Conservation (phyloP, 2,113 vertebrate species). For the Macheiramphus alcinus region DNA sequence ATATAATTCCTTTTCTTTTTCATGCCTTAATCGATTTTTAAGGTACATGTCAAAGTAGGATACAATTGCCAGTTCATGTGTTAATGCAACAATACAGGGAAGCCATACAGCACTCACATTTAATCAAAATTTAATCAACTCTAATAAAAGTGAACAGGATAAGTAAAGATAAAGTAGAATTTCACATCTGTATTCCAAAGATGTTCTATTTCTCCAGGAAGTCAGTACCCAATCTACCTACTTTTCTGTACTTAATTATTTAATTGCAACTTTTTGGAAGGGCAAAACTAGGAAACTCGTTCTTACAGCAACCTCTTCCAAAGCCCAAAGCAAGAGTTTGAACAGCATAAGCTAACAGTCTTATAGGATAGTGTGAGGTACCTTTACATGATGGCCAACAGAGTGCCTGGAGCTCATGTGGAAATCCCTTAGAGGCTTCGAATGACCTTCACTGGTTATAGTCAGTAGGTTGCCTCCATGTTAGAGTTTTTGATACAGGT, state of each 20-base stretch:
- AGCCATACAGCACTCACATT: background rate
- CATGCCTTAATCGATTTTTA: constrained; percentile 50
- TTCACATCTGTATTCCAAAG: background rate
- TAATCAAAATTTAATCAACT: constrained; percentile 55
- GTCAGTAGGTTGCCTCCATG: background rate
- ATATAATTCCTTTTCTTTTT: background rate
- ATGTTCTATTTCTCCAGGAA: background rate
- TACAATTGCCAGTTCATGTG: constrained; percentile 27
- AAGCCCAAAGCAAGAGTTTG: background rate
- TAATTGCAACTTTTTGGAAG: background rate
- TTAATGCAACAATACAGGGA: constrained; percentile 44
- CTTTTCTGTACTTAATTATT: background rate
- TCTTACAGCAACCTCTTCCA: background rate
- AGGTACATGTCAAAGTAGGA: constrained; percentile 25
- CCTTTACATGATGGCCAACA: too few species aligned
- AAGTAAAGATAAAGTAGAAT: background rate
- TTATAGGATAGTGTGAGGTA: background rate
- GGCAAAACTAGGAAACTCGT: background rate
- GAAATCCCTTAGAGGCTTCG: background rate
- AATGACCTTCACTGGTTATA: background rate
- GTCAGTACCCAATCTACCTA: background rate
- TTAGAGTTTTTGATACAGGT: background rate
- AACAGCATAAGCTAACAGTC: background rate
- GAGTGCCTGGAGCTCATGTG: background rate
- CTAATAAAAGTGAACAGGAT: background rate